These are phyloP conservation scores for Hydractinia echinata DNA, from an alignment of 30 jellyfish, hydroid and myxozoan species.

Conservation along the genomic window DNA sequence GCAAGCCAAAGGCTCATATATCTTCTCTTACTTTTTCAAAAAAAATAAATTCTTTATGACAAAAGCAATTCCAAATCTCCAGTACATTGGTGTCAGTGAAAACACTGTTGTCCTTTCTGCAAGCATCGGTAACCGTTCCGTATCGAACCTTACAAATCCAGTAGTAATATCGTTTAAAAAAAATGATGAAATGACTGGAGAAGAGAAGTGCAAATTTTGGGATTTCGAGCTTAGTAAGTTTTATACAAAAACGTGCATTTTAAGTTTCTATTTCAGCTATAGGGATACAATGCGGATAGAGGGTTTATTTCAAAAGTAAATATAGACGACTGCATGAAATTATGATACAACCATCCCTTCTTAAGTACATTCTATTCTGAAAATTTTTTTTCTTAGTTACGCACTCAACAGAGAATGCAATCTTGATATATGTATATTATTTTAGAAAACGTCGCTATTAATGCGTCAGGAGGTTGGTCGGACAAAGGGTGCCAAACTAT, in stretches of 20 bases:
- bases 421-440: no score
- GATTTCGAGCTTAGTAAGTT: background rate
- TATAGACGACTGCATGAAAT: no score
- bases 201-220: background rate
- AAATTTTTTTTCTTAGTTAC: no score
- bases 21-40: background rate
- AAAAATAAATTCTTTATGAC: no score
- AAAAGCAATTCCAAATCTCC: no score
- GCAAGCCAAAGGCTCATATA: background rate
- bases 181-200: slow-evolving; percentile 7
- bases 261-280: no score
- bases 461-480: background rate
- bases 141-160: background rate
- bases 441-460: no score
- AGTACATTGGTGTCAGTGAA: background rate
- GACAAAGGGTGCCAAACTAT: background rate
- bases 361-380: no score
- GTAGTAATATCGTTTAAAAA: background rate
- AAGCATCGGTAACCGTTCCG: background rate
- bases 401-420: no score
- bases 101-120: slow-evolving; percentile 1
- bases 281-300: no score
- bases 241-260: background rate
- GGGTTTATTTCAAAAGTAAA: no score
- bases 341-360: no score